phyloP scores from a whole-genome alignment of 2,888 invertebrate genomes.

The Pycnomerus fuliginosus region DNA sequence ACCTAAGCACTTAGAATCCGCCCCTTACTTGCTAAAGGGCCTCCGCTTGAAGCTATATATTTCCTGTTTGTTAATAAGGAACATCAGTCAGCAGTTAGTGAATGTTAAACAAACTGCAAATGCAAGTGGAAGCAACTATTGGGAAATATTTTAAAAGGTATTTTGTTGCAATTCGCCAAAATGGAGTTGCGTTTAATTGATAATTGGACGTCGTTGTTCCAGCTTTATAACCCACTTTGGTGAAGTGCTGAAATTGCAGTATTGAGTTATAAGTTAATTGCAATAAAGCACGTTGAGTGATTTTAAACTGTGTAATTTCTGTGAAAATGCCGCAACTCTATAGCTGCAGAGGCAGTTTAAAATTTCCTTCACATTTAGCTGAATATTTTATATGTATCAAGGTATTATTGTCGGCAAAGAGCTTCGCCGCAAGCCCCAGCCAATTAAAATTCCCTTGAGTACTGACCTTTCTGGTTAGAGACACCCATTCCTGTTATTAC shows the following conservation, averaged over 20 bases:
- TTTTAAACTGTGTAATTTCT: too few relatives aligned
- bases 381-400: slow-evolving; percentile 7
- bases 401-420: slow-evolving; percentile 10
- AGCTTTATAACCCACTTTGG: slow-evolving; percentile 7
- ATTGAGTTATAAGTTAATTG: slow-evolving; percentile 4
- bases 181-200: slow-evolving; percentile 15
- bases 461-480: slow-evolving; percentile 20
- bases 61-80: too few relatives aligned
- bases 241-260: slow-evolving; percentile 8
- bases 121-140: too few relatives aligned
- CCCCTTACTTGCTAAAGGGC: too few relatives aligned
- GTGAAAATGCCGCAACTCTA: slow-evolving; percentile 1
- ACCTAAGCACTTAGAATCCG: too few relatives aligned
- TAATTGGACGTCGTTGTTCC: slow-evolving; percentile 4
- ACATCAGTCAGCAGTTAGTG: too few relatives aligned
- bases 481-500: slow-evolving; percentile 23
- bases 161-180: too few relatives aligned
- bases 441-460: slow-evolving; percentile 22
- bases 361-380: slow-evolving; percentile 3
- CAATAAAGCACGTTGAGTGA: slow-evolving; percentile 5
- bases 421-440: slow-evolving; percentile 10
- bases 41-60: too few relatives aligned
- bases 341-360: slow-evolving; percentile 5
- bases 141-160: too few relatives aligned
- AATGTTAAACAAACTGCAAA: too few relatives aligned